These are phyloP conservation scores for Thaumatotibia leucotreta DNA, from an alignment of 1,140 invertebrate genomes.

Conservation along the genomic window DNA sequence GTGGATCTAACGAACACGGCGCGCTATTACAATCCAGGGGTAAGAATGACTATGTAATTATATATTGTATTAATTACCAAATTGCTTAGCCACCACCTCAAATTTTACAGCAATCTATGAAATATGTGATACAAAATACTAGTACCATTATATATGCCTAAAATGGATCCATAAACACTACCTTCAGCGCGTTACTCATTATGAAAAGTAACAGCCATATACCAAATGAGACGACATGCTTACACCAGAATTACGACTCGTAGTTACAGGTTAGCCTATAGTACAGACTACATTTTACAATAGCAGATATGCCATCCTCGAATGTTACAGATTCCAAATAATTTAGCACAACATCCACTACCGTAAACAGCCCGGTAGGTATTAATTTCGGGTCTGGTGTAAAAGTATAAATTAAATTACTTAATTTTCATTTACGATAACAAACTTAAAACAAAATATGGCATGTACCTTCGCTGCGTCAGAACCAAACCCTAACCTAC, in stretches of 20 bases:
- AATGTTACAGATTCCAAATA: not conserved
- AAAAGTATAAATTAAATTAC: no score
- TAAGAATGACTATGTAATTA: slow-evolving; percentile 25
- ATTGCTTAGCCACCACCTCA: not conserved
- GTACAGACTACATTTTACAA: not conserved
- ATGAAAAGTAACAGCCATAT: slow-evolving; percentile 36
- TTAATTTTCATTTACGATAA: no score
- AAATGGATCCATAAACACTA: slow-evolving; percentile 24
- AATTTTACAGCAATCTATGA: not conserved
- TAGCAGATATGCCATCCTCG: not conserved
- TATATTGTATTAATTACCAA: not conserved
- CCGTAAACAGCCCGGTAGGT: no score
- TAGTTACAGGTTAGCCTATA: slow-evolving; percentile 31
- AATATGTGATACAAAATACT: not conserved
- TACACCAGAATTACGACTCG: slow-evolving; percentile 37
- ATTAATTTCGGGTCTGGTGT: no score
- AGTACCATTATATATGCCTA: not conserved
- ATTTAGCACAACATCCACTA: not conserved
- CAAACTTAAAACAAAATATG: no score
- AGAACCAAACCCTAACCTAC: no score
- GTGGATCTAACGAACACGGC: slow-evolving; percentile 63
- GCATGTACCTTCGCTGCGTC: no score
- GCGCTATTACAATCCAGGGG: slow-evolving; percentile 55
- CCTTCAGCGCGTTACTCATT: slow-evolving; percentile 35
- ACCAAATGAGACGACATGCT: slow-evolving; percentile 28